Base-by-base conservation (phyloP, 2,888 invertebrate species). In the Tanypteryx hageni region DNA sequence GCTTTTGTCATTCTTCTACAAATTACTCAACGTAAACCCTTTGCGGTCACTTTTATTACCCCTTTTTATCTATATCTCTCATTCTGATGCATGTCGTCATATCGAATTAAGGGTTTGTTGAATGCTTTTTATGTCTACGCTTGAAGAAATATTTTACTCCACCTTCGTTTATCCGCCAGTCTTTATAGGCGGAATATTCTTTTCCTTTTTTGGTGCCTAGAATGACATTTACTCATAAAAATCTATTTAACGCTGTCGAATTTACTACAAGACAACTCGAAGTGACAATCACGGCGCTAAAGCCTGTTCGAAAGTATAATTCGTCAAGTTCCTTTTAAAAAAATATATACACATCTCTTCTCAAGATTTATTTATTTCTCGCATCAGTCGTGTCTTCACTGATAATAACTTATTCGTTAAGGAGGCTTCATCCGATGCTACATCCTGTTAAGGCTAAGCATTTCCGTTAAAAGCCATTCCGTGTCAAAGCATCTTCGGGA, bases 341-440 rank as follows among this genome's bases (percentile, higher is more conserved):
- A 76, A 27, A 76, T 22, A 22, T 22, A 76, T 44, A 44, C 9
- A 3, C 9, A 27, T 27, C 76, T 13, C 76, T 22, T 27, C 76
- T 7, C 22, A 11, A 27, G 11, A 22, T 76, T 27, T 76, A 27
- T 76, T 76, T 76, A 76, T 27, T 76, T 10, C 76, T 16, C 22
- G 27, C 27, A 27, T 76, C 76, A 27, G 27, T 76, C 76, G 22
- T 76, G 76, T 76, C 27, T 22, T 76, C 76, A 76, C 27, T n/a
- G 22, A 13, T 27, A 27, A 76, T 10, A 22, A 76, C 76, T 27
- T 76, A 22, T 76, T 76, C 76, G 76, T 76, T 76, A 76, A n/a
- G 76, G n/a, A 27, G 76, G 27, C 76, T 76, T 76, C 76, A 76
- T 76, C 27, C 76, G 27, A 76, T 13, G 76, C 27, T 76, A 76